Conservation (phyloP, 2,797 vertebrate genomes). For the Salarias fasciatus region DNA sequence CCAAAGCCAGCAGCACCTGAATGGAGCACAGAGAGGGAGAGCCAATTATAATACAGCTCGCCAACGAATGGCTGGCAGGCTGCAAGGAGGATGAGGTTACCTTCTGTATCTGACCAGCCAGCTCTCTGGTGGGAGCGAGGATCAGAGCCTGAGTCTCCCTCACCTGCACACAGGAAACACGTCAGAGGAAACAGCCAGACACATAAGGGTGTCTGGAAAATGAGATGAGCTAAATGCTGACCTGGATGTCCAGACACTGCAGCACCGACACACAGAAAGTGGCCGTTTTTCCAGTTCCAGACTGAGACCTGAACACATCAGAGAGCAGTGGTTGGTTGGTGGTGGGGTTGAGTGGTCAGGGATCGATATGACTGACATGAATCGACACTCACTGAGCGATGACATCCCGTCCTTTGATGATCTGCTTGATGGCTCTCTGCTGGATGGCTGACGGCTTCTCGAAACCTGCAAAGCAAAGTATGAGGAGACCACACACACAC, state of each 20-base stretch:
- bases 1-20: slow-evolving; percentile 93
- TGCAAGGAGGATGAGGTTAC: slow-evolving; percentile 63
- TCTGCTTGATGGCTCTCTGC: slow-evolving; percentile 97
- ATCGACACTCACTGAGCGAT: slow-evolving; percentile 95
- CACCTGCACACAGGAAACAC: slow-evolving; percentile 79
- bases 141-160: slow-evolving; percentile 97
- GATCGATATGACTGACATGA: too few relatives aligned
- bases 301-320: slow-evolving; percentile 89
- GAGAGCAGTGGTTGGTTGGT: slow-evolving; percentile 5
- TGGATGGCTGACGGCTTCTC: slow-evolving; percentile 98
- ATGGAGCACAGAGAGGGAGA: background rate
- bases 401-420: slow-evolving; percentile 96
- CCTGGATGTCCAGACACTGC: slow-evolving; percentile 98
- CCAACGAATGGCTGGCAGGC: background rate
- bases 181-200: background rate
- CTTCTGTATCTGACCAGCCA: slow-evolving; percentile 98
- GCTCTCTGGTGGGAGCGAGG: slow-evolving; percentile 93
- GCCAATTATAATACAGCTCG: slow-evolving; percentile 15
- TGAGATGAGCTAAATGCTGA: slow-evolving; percentile 44
- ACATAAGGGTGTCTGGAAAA: too few relatives aligned
- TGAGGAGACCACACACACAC: too few relatives aligned
- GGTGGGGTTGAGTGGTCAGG: too few relatives aligned
- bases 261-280: slow-evolving; percentile 96
- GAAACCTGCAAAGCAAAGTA: slow-evolving; percentile 84
- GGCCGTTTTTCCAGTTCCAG: slow-evolving; percentile 96